Evolutionary conservation across 2,888 invertebrate genomes (phyloP).

Genomic region (Chloromyia formosa): DNA sequence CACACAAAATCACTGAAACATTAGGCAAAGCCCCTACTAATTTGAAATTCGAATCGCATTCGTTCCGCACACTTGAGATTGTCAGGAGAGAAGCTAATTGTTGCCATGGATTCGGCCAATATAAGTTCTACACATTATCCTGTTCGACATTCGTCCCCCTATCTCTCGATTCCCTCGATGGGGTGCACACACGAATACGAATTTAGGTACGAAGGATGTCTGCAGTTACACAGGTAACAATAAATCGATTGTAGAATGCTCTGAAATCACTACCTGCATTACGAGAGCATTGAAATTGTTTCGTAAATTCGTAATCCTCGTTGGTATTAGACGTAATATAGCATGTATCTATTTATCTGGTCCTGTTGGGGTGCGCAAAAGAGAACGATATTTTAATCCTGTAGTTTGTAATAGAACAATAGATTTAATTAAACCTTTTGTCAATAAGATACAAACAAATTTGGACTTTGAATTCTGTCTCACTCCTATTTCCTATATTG

Average conservation of each 20-base stretch:
- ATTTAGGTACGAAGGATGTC: background rate
- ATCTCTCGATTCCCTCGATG: background rate
- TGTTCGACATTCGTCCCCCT: background rate
- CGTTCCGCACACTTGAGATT: conserved; percentile 47
- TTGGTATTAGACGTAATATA: background rate
- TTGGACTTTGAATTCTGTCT: no score
- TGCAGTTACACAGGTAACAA: conserved; percentile 28
- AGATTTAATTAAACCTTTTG: no score
- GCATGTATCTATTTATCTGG: no score
- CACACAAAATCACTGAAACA: background rate
- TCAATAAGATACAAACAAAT: no score
- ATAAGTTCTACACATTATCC: background rate
- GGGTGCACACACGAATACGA: background rate
- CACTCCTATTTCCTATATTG: no score
- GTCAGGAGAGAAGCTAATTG: conserved; percentile 47
- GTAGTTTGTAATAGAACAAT: no score
- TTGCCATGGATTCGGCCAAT: conserved; percentile 44
- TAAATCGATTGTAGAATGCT: conserved; percentile 39
- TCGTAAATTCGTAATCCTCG: conserved; percentile 16
- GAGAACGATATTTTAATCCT: no score
- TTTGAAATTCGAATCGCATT: conserved; percentile 50
- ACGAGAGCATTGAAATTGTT: conserved; percentile 24
- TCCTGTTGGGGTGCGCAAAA: no score
- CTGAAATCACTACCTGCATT: conserved; percentile 15
- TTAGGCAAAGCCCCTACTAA: conserved; percentile 42